phyloP scores from a whole-genome alignment of 92 coral and sea anemone genomes.

The Phenganax marumi region DNA sequence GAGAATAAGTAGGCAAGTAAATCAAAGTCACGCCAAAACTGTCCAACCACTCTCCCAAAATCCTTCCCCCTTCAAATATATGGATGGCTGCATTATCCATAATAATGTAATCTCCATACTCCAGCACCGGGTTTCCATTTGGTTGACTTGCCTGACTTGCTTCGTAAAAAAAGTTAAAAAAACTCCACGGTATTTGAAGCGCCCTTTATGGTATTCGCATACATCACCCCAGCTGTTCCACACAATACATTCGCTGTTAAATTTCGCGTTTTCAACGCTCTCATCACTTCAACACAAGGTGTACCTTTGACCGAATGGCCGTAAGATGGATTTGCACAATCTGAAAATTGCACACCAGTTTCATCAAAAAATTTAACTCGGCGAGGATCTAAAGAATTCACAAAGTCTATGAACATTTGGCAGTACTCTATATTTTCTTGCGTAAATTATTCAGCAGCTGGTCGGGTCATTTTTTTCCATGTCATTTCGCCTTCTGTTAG shows the following conservation, averaged over 20 bases:
- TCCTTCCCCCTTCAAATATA: slow-evolving; percentile 37
- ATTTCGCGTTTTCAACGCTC: neutral
- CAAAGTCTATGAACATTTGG: slow-evolving; percentile 49
- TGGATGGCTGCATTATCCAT: slow-evolving; percentile 57
- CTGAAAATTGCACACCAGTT: slow-evolving; percentile 17
- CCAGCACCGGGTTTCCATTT: slow-evolving; percentile 44
- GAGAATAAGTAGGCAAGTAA: neutral
- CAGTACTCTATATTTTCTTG: slow-evolving; percentile 37
- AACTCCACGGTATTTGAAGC: slow-evolving; percentile 15
- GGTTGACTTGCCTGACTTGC: slow-evolving; percentile 30
- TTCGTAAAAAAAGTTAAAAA: slow-evolving; percentile 51
- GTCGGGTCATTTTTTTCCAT: slow-evolving; percentile 3
- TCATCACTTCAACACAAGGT: neutral
- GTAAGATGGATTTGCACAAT: neutral
- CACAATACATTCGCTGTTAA: slow-evolving; percentile 44
- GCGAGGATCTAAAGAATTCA: slow-evolving; percentile 40
- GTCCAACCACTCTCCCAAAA: slow-evolving; percentile 56
- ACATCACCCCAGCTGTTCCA: slow-evolving; percentile 48
- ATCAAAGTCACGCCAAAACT: slow-evolving; percentile 32
- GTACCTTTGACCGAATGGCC: neutral
- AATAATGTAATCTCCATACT: slow-evolving; percentile 48
- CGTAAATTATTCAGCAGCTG: slow-evolving; percentile 5
- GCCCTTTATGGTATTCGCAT: slow-evolving; percentile 26
- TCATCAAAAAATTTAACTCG: slow-evolving; percentile 51
- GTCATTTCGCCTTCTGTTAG: slow-evolving; percentile 8